Conservation (phyloP, 1,140 invertebrate species). For the Ridgeia piscesae region DNA sequence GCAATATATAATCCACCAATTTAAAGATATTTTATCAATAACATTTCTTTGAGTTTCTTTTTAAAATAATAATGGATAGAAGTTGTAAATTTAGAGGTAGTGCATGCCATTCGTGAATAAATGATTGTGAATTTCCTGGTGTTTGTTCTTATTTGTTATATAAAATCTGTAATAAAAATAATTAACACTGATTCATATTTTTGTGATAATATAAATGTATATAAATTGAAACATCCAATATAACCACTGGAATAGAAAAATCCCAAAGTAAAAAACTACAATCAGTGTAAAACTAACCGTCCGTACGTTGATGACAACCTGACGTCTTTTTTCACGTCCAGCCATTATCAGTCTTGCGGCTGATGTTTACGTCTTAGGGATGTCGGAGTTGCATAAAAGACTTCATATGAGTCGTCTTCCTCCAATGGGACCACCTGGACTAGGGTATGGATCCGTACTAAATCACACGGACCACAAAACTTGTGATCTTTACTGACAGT, state of each 20-base stretch:
- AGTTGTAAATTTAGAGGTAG: no score
- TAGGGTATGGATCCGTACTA: neutral
- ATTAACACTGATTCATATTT: neutral
- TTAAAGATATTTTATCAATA: no score
- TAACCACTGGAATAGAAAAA: neutral
- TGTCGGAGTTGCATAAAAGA: slow-evolving; percentile 22
- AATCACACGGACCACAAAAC: neutral
- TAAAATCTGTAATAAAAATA: no score
- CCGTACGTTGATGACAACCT: neutral
- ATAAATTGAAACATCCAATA: neutral
- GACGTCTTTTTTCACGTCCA: neutral
- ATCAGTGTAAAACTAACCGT: neutral
- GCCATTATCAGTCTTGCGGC: neutral
- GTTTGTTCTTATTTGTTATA: no score
- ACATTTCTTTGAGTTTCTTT: no score
- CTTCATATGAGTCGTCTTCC: slow-evolving; percentile 13
- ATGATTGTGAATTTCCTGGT: no score
- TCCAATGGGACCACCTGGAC: neutral
- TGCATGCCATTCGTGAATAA: no score
- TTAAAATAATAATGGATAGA: no score
- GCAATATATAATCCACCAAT: no score
- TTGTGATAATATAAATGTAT: neutral
- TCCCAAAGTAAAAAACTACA: neutral
- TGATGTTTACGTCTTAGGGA: neutral
- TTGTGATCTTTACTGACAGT: neutral